phyloP scores from a whole-genome alignment of 2,797 vertebrate species.

The Fratercula arctica region DNA sequence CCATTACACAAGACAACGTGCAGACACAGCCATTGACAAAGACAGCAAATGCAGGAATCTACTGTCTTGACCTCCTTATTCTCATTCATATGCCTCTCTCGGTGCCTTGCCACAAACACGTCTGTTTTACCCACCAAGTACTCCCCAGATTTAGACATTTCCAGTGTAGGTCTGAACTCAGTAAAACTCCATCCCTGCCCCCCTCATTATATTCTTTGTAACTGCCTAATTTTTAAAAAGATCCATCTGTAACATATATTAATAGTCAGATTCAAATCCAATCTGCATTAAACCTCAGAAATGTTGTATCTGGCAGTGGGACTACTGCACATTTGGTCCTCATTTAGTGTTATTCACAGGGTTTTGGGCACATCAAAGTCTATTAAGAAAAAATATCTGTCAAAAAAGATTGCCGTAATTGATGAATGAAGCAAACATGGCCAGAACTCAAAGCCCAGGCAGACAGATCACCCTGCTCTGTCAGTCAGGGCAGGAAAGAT shows the following conservation, averaged over 20 bases:
- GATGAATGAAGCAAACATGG: slow-evolving; percentile 12
- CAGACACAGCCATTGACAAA: background rate
- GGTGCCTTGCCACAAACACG: background rate
- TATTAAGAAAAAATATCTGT: slow-evolving; percentile 37
- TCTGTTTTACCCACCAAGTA: background rate
- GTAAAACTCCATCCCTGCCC: background rate
- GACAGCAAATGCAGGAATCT: background rate
- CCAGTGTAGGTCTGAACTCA: background rate
- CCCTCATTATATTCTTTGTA: background rate
- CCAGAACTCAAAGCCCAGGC: background rate
- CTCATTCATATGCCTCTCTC: background rate
- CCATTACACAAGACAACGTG: background rate
- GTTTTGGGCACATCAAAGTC: slow-evolving; percentile 36
- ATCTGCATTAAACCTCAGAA: slow-evolving; percentile 61
- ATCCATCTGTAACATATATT: slow-evolving; percentile 30
- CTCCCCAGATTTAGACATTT: background rate
- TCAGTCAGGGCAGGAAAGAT: background rate
- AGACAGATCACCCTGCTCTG: background rate
- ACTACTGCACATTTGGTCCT: slow-evolving; percentile 55
- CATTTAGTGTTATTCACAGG: slow-evolving; percentile 17
- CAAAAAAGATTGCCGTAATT: slow-evolving; percentile 12
- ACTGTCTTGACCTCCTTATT: background rate
- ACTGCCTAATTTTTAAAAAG: slow-evolving; percentile 41
- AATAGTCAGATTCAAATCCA: slow-evolving; percentile 50
- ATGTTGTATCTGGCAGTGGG: slow-evolving; percentile 53